Evolutionary conservation across 2,888 invertebrate species (phyloP).

Genomic region (Neocrepidodera transversa): DNA sequence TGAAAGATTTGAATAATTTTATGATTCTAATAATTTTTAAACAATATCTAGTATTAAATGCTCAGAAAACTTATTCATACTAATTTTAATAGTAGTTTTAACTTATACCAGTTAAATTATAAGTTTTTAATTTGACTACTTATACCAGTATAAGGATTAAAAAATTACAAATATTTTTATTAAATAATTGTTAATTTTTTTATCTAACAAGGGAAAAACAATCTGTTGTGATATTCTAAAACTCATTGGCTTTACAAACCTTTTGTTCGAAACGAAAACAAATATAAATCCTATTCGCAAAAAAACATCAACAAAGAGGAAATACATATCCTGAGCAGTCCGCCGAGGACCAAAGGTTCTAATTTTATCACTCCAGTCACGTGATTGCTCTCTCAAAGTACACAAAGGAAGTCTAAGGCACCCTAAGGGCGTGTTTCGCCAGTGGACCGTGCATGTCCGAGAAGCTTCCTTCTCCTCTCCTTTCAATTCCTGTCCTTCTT

Average conservation of each 20-base stretch:
- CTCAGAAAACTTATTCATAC: too few species aligned
- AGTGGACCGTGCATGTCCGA: conserved; percentile 34
- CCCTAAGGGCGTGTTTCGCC: conserved; percentile 34
- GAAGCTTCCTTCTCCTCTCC: conserved; percentile 30
- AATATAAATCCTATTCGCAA: conserved; percentile 4
- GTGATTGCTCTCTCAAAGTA: conserved; percentile 44
- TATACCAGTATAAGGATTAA: too few species aligned
- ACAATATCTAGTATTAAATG: too few species aligned
- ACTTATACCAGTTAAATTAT: too few species aligned
- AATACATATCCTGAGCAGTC: conserved; percentile 14
- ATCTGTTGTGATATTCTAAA: too few species aligned
- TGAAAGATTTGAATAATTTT: too few species aligned
- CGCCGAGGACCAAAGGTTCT: conserved; percentile 44
- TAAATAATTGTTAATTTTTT: too few species aligned
- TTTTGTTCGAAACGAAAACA: conserved; percentile 6
- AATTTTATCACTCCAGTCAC: conserved; percentile 50
- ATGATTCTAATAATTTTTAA: too few species aligned
- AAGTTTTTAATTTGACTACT: too few species aligned
- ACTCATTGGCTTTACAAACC: neutral
- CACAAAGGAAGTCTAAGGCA: conserved; percentile 43
- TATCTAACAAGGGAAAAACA: too few species aligned
- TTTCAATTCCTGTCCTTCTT: conserved; percentile 15
- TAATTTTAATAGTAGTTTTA: too few species aligned
- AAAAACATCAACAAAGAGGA: conserved; percentile 11
- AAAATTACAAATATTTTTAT: too few species aligned